These are phyloP conservation scores for Phainopepla nitens DNA, from an alignment of 2,113 vertebrate species.

Conservation along the genomic window DNA sequence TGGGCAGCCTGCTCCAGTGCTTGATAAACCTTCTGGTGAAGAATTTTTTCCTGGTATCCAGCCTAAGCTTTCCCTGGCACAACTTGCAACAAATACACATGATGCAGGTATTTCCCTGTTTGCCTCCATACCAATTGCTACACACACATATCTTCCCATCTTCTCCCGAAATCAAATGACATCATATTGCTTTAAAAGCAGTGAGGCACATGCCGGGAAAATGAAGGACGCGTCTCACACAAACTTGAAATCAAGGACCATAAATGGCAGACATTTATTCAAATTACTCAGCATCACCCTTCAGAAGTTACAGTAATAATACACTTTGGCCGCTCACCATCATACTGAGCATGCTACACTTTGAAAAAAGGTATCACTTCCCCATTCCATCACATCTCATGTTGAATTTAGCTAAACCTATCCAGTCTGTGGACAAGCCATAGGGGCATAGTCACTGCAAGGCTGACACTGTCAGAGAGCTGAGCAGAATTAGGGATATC, in stretches of 20 bases:
- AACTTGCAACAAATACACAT: not conserved
- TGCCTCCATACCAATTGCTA: not conserved
- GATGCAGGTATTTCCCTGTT: not conserved
- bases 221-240: fast-evolving
- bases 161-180: not conserved
- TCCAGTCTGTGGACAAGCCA: not conserved
- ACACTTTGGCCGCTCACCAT: not conserved
- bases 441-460: not conserved
- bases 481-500: not conserved
- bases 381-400: not conserved
- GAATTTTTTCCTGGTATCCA: not conserved
- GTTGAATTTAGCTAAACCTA: not conserved
- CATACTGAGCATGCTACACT: not conserved
- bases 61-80: not conserved
- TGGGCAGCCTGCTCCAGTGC: not conserved
- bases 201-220: not conserved
- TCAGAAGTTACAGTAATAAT: not conserved
- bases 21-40: not conserved
- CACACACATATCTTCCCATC: not conserved
- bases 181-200: not conserved
- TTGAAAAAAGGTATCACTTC: not conserved
- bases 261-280: not conserved
- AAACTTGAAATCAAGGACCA: not conserved
- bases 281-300: not conserved
- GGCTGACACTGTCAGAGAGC: not conserved